Conservation (phyloP, 2,888 invertebrate species). For the Halocaridina rubra region DNA sequence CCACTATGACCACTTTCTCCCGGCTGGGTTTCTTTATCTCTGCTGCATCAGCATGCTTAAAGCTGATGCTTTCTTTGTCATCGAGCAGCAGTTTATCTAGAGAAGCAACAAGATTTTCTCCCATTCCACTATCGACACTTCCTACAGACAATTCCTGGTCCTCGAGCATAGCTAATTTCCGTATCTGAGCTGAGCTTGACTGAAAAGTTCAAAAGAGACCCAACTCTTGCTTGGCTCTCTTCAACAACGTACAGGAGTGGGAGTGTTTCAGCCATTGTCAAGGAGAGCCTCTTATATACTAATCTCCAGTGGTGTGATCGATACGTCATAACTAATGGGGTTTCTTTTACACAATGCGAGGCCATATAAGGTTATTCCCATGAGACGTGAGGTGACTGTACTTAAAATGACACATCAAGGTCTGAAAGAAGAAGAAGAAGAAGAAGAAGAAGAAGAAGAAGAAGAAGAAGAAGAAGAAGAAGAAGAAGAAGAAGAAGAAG, state of each 20-base stretch:
- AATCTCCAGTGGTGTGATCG: background rate
- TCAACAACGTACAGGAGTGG: background rate
- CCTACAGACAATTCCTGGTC: background rate
- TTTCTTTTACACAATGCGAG: conserved; percentile 22
- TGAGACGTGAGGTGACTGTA: too few relatives aligned
- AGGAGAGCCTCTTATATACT: background rate
- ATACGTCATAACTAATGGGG: background rate
- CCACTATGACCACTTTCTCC: background rate
- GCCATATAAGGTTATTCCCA: conserved; percentile 23
- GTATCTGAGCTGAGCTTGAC: background rate
- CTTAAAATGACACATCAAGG: too few relatives aligned
- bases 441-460: too few relatives aligned
- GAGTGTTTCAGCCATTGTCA: background rate
- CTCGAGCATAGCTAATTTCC: background rate
- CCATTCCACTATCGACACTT: conserved; percentile 32
- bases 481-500: too few relatives aligned
- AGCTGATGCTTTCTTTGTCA: background rate
- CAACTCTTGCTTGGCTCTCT: background rate
- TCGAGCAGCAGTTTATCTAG: background rate
- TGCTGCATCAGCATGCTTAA: background rate
- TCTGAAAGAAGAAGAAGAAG: too few relatives aligned
- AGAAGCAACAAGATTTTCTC: conserved; percentile 12
- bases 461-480: too few relatives aligned
- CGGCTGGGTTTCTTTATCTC: background rate
- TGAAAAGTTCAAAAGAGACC: background rate